phyloP scores from a whole-genome alignment of 2,888 invertebrate genomes.

The Nomada hirtipes region DNA sequence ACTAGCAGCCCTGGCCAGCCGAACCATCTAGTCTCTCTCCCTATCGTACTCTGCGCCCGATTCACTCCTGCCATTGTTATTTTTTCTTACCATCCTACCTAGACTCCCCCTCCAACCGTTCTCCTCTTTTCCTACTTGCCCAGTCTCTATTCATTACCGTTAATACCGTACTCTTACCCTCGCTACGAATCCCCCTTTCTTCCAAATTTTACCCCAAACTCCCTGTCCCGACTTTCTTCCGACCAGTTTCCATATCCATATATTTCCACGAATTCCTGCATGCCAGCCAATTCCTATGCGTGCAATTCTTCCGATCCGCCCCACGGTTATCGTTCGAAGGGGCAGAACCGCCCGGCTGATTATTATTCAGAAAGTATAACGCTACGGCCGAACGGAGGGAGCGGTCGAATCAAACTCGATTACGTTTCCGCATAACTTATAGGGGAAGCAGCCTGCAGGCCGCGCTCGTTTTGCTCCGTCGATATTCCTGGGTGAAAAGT shows the following conservation, averaged over 20 bases:
- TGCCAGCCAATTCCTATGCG: constrained; percentile 44
- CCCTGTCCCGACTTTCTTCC: constrained; percentile 38
- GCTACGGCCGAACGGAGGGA: constrained; percentile 63
- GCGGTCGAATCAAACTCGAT: constrained; percentile 70
- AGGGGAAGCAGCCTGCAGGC: constrained; percentile 37
- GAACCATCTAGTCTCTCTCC: constrained; percentile 18
- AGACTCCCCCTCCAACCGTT: constrained; percentile 26
- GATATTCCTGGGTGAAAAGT: constrained; percentile 45
- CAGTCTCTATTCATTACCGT: constrained; percentile 35
- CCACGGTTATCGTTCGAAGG: constrained; percentile 27
- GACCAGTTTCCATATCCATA: constrained; percentile 53
- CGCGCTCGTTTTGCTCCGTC: constrained; percentile 4
- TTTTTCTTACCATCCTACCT: constrained; percentile 43
- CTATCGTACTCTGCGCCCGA: constrained; percentile 6
- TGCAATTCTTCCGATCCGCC: constrained; percentile 9
- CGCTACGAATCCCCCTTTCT: constrained; percentile 4
- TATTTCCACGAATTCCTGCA: constrained; percentile 32
- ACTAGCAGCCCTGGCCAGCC: constrained; percentile 28
- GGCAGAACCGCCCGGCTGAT: constrained; percentile 65
- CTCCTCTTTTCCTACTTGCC: not conserved
- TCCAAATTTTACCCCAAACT: constrained; percentile 8
- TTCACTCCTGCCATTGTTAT: constrained; percentile 32
- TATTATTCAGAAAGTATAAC: constrained; percentile 75
- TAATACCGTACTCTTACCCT: constrained; percentile 18
- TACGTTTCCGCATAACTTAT: constrained; percentile 70